A percentile compares a stretch with the other conserved stretches of the same genome.
phyloP scores from a whole-genome alignment of 2,797 vertebrate species.

The Periparus ater region DNA sequence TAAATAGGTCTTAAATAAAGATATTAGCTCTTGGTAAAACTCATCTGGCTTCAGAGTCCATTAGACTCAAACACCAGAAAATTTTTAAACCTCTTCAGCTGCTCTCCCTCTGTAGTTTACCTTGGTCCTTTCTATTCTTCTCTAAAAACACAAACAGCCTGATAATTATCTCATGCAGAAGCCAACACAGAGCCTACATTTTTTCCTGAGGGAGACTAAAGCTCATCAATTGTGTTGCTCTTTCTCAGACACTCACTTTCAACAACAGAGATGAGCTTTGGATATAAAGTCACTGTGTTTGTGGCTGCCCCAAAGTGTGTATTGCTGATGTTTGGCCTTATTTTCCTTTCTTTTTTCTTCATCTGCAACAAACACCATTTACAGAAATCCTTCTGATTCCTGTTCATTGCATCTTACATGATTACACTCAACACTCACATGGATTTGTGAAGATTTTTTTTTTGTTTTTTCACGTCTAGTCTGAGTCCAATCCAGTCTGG shows the following conservation, averaged over 20 bases:
- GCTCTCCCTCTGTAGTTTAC: background rate
- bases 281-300: background rate
- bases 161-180: background rate
- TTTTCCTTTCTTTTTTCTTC: background rate
- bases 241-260: background rate
- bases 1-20: background rate
- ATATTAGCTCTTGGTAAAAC: background rate
- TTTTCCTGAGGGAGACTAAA: background rate
- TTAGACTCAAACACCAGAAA: background rate
- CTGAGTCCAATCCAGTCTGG: background rate
- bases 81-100: background rate
- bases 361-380: background rate
- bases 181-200: background rate
- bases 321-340: background rate
- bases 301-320: background rate
- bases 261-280: background rate
- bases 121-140: background rate
- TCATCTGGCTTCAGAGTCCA: background rate
- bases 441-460: background rate
- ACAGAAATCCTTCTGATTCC: background rate
- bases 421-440: background rate
- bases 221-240: background rate
- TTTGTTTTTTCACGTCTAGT: background rate
- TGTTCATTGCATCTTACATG: background rate
- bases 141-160: conserved; percentile 1